Evolutionary conservation across 2,113 vertebrate species (phyloP).

Genomic region (Arizona elegans): DNA sequence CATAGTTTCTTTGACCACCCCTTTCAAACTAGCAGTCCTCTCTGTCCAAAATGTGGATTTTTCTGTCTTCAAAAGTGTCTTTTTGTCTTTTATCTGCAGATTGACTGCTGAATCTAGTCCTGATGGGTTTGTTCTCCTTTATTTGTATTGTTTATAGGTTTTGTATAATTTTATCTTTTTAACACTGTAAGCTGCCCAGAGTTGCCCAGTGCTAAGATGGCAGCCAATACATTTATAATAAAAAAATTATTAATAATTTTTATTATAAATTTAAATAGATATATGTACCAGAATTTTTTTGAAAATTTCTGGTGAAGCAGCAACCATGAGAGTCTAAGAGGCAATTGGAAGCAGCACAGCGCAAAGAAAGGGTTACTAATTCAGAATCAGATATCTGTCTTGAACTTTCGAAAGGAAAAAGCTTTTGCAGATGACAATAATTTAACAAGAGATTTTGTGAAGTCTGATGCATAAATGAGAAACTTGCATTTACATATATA

Average conservation of each 20-base stretch:
- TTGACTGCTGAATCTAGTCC: too few species aligned
- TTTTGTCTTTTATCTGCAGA: too few species aligned
- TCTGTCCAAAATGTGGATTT: too few species aligned
- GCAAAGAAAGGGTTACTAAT: not conserved
- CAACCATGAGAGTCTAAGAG: not conserved
- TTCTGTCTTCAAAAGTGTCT: too few species aligned
- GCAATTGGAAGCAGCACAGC: not conserved
- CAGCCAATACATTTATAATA: not conserved
- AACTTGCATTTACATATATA: constrained; percentile 24
- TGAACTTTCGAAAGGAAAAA: not conserved
- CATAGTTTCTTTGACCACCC: too few species aligned
- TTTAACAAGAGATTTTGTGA: not conserved
- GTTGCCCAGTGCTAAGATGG: not conserved
- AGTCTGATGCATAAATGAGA: constrained; percentile 9
- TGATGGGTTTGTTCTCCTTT: too few species aligned
- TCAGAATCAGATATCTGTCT: not conserved
- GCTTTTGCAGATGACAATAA: not conserved
- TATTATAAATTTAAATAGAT: too few species aligned
- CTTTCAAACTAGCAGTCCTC: too few species aligned
- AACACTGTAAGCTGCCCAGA: not conserved
- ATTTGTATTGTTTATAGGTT: not conserved
- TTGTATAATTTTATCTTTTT: not conserved
- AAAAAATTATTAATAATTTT: not conserved
- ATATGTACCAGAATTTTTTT: not conserved
- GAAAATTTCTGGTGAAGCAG: not conserved